These are phyloP conservation scores for Zaprionus africanus DNA, from an alignment of 1,140 invertebrate species.

Conservation along the genomic window DNA sequence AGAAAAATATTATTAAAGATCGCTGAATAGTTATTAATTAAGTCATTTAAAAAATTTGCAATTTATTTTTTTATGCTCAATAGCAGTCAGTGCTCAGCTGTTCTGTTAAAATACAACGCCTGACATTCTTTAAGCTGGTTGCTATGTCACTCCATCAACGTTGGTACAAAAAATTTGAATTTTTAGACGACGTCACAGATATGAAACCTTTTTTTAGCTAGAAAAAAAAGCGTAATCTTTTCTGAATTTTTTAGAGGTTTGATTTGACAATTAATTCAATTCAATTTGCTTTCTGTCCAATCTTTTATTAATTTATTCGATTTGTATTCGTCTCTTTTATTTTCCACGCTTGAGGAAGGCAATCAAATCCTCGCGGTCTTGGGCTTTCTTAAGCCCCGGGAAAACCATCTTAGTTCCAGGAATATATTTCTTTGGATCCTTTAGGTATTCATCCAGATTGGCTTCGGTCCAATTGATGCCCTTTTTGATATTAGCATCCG, in stretches of 20 bases:
- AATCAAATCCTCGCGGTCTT: conserved; percentile 91
- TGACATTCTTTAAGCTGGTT: background rate
- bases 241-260: background rate
- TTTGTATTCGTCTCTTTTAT: conserved; percentile 25
- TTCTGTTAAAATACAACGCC: background rate
- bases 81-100: background rate
- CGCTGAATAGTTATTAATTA: background rate
- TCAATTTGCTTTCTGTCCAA: background rate
- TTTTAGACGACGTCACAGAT: too few relatives aligned
- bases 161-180: background rate
- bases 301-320: conserved; percentile 1
- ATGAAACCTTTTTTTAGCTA: too few relatives aligned
- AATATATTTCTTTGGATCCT: conserved; percentile 93
- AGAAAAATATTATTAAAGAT: background rate
- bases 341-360: conserved; percentile 85
- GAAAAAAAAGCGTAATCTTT: too few relatives aligned
- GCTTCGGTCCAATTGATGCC: conserved; percentile 85
- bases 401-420: conserved; percentile 95
- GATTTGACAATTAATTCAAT: background rate
- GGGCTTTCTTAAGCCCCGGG: conserved; percentile 91
- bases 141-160: background rate
- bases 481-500: conserved; percentile 94
- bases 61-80: background rate
- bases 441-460: conserved; percentile 88
- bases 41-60: background rate